phyloP scores from a whole-genome alignment of 2,797 vertebrate species.

The Rousettus madagascariensis region DNA sequence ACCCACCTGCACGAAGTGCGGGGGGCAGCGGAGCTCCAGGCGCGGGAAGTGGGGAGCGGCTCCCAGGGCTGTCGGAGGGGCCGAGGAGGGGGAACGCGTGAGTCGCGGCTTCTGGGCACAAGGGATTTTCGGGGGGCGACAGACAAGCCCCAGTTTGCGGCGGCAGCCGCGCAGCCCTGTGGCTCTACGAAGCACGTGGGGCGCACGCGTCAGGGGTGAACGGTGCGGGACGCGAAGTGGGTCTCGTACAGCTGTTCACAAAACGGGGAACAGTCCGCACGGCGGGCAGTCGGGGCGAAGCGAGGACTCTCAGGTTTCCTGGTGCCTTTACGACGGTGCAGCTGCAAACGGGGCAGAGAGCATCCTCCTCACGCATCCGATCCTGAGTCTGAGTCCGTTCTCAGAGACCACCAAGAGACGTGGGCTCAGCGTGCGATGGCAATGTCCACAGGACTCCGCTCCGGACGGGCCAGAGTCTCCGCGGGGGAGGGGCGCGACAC shows the following conservation, averaged over 20 bases:
- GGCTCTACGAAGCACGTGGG: background rate
- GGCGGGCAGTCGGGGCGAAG: background rate
- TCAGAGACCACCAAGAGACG: background rate
- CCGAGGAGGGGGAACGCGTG: rapidly evolving
- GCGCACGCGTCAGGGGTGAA: too few species aligned
- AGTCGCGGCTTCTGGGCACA: rapidly evolving
- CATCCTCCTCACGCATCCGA: rapidly evolving
- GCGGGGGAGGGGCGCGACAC: background rate
- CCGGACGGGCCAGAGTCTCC: background rate
- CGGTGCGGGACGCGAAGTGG: rapidly evolving
- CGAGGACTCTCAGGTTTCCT: background rate
- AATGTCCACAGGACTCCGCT: background rate
- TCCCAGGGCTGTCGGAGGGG: rapidly evolving
- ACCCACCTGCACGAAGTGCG: background rate
- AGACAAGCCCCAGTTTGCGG: background rate
- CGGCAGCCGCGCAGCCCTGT: rapidly evolving
- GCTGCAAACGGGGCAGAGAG: rapidly evolving
- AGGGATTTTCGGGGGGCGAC: background rate
- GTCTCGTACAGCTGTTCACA: background rate
- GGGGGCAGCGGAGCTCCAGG: background rate
- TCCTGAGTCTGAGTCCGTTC: background rate
- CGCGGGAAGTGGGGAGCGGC: too few species aligned
- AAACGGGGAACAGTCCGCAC: background rate
- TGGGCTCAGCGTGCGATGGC: background rate
- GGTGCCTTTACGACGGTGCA: background rate